Base-by-base conservation (phyloP, 2,113 vertebrate species). In the Dascyllus trimaculatus region DNA sequence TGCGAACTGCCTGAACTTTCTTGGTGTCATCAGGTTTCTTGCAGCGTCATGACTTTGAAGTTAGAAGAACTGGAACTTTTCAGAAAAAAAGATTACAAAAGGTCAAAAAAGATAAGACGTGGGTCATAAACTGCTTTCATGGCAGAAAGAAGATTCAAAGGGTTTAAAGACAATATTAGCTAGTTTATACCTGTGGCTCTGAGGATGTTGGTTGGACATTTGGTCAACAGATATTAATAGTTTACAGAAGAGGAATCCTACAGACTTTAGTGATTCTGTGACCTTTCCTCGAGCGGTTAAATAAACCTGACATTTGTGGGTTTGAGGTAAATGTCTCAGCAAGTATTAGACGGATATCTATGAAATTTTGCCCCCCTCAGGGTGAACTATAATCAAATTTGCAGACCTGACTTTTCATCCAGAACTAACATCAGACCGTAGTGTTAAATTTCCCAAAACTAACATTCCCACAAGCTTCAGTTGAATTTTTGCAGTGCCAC, bases 101-200 rank as follows among this genome's bases (percentile, higher is more conserved):
- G 29, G 63, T 58, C 48, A 35, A 32, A 46, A 40, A 56, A 73
- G 67, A 86, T 82, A 67, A 77, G 59, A 53, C 60, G 52, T 26
- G 62, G 8, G 22, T 32, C 21, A 77, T 79, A 63, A 84, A 78
- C 14, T 1, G 11, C 5, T 24, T 14, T 21, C 35, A 54, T 5
- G 21, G 14, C 19, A 11, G 19, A 22, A 14, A 13, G 40, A 43
- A 19, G 19, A 21, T 26, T 19, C 1, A 15, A 4, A 49, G 35
- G 13, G 77, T 32, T n/a, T 32, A 22, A 14, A 71, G 61, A 53
- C 26, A 13, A 19, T 21, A 18, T 15, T 43, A 7, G 32, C 4
- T 29, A 29, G 29, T 29, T 29, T 35, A 18, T 1, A 58, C 6
- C 26, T 35, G 26, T 13, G 46, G 2, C 5, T 49, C 4, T 0